Percentiles rank a stretch among this genome's conserved stretches.
Evolutionary conservation across 1,140 invertebrate genomes (phyloP).

Genomic region (Drosophila arizonae): DNA sequence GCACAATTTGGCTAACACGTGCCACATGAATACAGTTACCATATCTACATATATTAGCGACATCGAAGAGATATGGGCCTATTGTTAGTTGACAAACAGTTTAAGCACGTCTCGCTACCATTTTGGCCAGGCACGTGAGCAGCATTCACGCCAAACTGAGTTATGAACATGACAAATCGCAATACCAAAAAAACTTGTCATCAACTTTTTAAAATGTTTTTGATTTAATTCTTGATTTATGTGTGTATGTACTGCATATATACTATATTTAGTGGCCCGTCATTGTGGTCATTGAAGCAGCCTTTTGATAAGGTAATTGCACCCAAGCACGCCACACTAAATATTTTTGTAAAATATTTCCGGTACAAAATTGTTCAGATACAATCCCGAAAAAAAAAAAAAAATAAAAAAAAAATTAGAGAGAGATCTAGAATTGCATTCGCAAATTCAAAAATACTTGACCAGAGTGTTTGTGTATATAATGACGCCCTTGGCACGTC

Average conservation of each 20-base stretch:
- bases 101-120: slow-evolving; percentile 51
- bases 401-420: too few relatives aligned
- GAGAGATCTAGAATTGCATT: background rate
- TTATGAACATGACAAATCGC: slow-evolving; percentile 34
- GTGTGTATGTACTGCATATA: background rate
- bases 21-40: slow-evolving; percentile 6
- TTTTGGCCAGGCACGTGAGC: slow-evolving; percentile 53
- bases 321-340: slow-evolving; percentile 50
- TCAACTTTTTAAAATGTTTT: slow-evolving; percentile 39
- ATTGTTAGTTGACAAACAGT: slow-evolving; percentile 34
- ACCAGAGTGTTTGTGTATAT: background rate
- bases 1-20: slow-evolving; percentile 14
- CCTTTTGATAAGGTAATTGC: slow-evolving; percentile 60
- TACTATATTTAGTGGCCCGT: slow-evolving; percentile 12
- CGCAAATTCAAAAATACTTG: background rate
- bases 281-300: slow-evolving; percentile 43
- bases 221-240: slow-evolving; percentile 22
- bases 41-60: slow-evolving; percentile 17
- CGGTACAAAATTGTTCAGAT: background rate
- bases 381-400: too few relatives aligned
- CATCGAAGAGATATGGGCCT: background rate
- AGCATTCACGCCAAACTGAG: slow-evolving; percentile 41
- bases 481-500: slow-evolving; percentile 40
- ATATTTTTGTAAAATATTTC: slow-evolving; percentile 29
- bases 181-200: slow-evolving; percentile 28